These are phyloP conservation scores for Perccottus glenii DNA, from an alignment of 2,113 vertebrate species.

Conservation along the genomic window DNA sequence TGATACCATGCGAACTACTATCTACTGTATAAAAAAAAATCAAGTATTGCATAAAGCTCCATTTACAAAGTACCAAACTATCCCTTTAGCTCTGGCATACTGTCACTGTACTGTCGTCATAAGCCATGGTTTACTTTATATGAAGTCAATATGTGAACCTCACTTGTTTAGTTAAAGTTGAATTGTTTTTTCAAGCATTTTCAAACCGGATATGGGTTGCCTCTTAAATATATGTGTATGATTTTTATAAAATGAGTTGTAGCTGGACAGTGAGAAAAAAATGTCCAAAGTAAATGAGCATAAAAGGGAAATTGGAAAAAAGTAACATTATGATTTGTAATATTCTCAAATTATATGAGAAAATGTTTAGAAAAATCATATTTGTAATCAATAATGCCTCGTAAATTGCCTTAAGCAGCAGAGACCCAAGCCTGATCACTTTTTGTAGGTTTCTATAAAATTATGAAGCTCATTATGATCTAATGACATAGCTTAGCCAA, in stretches of 20 bases:
- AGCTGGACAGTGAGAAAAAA: background rate
- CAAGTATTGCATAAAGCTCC: too few species aligned
- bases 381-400: background rate
- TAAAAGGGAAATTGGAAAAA: background rate
- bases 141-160: slow-evolving; percentile 5
- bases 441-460: background rate
- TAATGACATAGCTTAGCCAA: too few species aligned
- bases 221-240: background rate
- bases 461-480: too few species aligned
- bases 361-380: background rate
- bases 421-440: background rate
- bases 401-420: background rate
- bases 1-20: too few species aligned
- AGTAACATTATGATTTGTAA: too few species aligned
- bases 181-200: background rate
- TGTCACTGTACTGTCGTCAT: slow-evolving; percentile 43
- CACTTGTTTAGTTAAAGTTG: background rate
- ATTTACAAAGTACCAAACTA: too few species aligned
- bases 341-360: background rate
- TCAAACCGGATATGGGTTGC: background rate
- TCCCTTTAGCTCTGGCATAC: slow-evolving; percentile 28
- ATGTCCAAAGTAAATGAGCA: background rate
- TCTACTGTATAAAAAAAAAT: too few species aligned
- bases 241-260: background rate
- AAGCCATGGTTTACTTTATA: slow-evolving; percentile 31